Base-by-base conservation (phyloP, 2,797 vertebrate species). In the Fratercula arctica region DNA sequence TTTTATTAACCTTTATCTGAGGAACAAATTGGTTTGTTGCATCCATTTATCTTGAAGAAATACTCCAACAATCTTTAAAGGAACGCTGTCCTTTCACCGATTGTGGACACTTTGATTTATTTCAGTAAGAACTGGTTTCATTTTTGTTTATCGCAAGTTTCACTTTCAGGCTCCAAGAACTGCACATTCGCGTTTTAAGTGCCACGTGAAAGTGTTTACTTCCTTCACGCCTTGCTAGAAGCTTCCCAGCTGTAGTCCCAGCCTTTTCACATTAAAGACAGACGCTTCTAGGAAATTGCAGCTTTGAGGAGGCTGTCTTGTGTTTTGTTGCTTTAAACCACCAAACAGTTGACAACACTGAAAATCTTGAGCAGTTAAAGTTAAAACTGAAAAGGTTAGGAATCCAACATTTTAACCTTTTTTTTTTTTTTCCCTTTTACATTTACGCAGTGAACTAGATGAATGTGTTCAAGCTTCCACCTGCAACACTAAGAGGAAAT, bases 1-100 rank as follows among this genome's bases (percentile, higher is more conserved):
- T 91, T 95, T 94, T 80, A 95, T 83, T 93, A 94, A 94, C 93
- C 92, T 96, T 95, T 89, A 88, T 83, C 46, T 66, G 21, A 66
- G 50, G 57, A 93, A 78, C 57, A 92, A 91, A 85, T 56, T 61
- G 54, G 57, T 80, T 74, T 91, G 82, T 33, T 81, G 64, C 61
- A 78, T 69, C 59, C 69, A 86, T 91, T 87, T 81, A 63, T 69
- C 75, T 80, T 23, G 18, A 2, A 95, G 75, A 91, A 93, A 92
- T 50, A 74, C 45, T 60, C 18, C 60, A 91, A 35, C 28, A 19
- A 15, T 39, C 78, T 89, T 67, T 85, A 74, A 94, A 87, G 75
- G n/a, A 78, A 61, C 28, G 23, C 57, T 8, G 10, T 41, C 33
- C 54, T 72, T 59, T 66, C 66, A 67, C 20, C 56, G 31, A 45